Evolutionary conservation across 1,140 invertebrate genomes (phyloP).

Genomic region (Formica selysi): DNA sequence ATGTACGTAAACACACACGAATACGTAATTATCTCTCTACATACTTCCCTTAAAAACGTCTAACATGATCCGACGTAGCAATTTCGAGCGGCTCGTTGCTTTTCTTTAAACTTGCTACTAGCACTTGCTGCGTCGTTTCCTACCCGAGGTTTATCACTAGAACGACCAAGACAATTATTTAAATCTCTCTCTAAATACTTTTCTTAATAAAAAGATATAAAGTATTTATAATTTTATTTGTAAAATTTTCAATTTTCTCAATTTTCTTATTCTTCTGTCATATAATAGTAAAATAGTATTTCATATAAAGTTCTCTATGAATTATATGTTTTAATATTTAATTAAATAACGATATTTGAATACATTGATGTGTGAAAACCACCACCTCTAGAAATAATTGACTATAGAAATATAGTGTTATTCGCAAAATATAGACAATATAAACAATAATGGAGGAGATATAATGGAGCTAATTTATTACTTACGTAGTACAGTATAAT

Average conservation of each 20-base stretch:
- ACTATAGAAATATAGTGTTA: background rate
- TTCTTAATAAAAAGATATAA: background rate
- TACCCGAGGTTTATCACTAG: conserved; percentile 27
- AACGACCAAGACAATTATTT: background rate
- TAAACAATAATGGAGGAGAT: background rate
- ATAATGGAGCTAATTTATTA: background rate
- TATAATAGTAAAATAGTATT: background rate
- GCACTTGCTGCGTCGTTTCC: background rate
- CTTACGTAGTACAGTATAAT: background rate
- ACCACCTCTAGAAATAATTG: background rate
- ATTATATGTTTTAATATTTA: conserved; percentile 10
- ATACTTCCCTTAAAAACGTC: conserved; percentile 54
- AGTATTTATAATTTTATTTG: background rate
- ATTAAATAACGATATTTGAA: background rate
- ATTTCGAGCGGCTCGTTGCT: background rate
- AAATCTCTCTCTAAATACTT: background rate
- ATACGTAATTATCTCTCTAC: conserved; percentile 44
- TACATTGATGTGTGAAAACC: background rate
- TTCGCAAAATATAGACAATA: background rate
- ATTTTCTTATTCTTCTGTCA: background rate
- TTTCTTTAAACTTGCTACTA: background rate
- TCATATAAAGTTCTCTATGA: background rate
- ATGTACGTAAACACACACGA: conserved; percentile 32
- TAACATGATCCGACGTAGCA: background rate
- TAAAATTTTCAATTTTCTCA: conserved; percentile 22